These are phyloP conservation scores for Hapalemur alaotrensis DNA, from an alignment of 2,797 vertebrate genomes.

Conservation along the genomic window DNA sequence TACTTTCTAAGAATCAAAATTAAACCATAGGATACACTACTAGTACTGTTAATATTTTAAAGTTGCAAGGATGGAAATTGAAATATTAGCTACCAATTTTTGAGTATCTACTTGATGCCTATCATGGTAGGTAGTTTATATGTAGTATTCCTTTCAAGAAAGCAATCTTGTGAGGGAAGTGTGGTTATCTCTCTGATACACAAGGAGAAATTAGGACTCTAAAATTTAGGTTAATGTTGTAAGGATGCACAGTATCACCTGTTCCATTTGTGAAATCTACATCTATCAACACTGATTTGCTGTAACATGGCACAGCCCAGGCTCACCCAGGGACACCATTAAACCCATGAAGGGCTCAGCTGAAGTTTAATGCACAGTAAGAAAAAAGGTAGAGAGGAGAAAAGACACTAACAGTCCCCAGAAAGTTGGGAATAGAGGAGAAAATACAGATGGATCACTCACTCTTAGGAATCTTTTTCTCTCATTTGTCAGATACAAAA, in stretches of 20 bases:
- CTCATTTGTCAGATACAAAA: constrained; percentile 68
- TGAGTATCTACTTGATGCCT: not conserved
- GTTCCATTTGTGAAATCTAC: not conserved
- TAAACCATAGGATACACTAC: not conserved
- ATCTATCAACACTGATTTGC: not conserved
- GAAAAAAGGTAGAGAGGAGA: not conserved
- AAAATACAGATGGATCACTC: constrained; percentile 69
- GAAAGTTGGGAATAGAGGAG: constrained; percentile 53
- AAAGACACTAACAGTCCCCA: constrained; percentile 33
- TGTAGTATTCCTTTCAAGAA: not conserved
- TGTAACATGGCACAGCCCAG: not conserved
- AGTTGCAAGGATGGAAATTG: not conserved
- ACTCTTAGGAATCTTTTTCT: constrained; percentile 47
- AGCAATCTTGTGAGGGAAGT: not conserved
- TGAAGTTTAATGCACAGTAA: constrained; percentile 51
- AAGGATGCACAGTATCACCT: not conserved
- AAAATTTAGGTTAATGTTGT: not conserved
- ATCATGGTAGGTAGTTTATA: not conserved
- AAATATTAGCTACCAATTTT: not conserved
- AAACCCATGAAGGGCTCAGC: not conserved
- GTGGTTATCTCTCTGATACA: not conserved
- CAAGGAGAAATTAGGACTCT: not conserved
- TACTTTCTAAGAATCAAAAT: not conserved
- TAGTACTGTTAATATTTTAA: not conserved
- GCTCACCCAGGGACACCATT: not conserved